phyloP scores from a whole-genome alignment of 1,140 invertebrate genomes.

The Drosophila mojavensis region DNA sequence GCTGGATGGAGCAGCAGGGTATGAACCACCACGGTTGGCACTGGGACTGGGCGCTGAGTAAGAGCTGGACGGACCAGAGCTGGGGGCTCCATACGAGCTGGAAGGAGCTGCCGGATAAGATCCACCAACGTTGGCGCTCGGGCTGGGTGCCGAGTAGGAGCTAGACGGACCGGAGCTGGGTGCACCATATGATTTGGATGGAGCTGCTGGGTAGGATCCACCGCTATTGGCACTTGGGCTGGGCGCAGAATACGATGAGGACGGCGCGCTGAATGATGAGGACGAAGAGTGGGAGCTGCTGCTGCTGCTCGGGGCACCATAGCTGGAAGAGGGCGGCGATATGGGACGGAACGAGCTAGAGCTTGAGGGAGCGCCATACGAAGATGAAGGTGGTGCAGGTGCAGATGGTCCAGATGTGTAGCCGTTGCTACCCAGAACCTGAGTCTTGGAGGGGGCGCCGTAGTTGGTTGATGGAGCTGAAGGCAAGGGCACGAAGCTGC shows the following conservation, averaged over 20 bases:
- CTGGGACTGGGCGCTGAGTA: slow-evolving; percentile 60
- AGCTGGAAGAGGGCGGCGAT: slow-evolving; percentile 79
- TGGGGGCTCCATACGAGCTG: slow-evolving; percentile 50
- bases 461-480: slow-evolving; percentile 79
- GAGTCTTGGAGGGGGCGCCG: slow-evolving; percentile 76
- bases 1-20: slow-evolving; percentile 51
- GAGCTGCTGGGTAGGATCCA: slow-evolving; percentile 51
- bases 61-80: slow-evolving; percentile 39
- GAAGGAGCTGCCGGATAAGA: slow-evolving; percentile 53
- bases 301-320: slow-evolving; percentile 67
- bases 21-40: slow-evolving; percentile 83
- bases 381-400: slow-evolving; percentile 66
- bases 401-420: slow-evolving; percentile 66
- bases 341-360: slow-evolving; percentile 73
- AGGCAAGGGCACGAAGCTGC: slow-evolving; percentile 83
- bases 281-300: slow-evolving; percentile 27
- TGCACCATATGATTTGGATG: slow-evolving; percentile 52
- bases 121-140: slow-evolving; percentile 41
- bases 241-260: slow-evolving; percentile 53
- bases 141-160: slow-evolving; percentile 43
- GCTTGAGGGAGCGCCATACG: slow-evolving; percentile 83
- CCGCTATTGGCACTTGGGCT: slow-evolving; percentile 42
- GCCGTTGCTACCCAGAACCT: slow-evolving; percentile 66
- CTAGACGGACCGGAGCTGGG: slow-evolving; percentile 71
- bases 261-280: slow-evolving; percentile 60